Percentiles rank a stretch among this genome's conserved stretches.
Evolutionary conservation across 2,113 vertebrate genomes (phyloP).

Genomic region (Elanoides forficatus): DNA sequence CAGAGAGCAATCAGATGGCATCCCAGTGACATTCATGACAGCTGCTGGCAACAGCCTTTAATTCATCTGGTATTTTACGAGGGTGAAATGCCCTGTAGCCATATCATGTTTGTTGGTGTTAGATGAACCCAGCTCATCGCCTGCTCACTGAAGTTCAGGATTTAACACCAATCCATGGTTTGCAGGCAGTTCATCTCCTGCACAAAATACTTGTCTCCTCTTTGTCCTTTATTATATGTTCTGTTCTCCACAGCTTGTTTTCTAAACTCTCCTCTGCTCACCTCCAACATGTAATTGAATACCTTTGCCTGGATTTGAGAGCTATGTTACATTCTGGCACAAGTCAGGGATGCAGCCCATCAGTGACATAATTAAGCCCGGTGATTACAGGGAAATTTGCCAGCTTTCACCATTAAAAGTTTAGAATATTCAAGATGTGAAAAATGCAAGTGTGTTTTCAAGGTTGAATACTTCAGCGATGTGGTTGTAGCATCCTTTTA

Average conservation of each 20-base stretch:
- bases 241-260: not conserved
- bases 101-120: slow-evolving; percentile 76
- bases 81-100: slow-evolving; percentile 72
- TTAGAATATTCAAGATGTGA: not conserved
- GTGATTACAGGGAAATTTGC: not conserved
- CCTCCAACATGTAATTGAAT: not conserved
- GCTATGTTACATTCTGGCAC: not conserved
- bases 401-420: slow-evolving; percentile 1
- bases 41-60: slow-evolving; percentile 74
- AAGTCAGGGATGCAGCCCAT: not conserved
- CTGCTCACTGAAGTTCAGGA: slow-evolving; percentile 65
- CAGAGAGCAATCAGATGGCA: slow-evolving; percentile 69
- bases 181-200: slow-evolving; percentile 33
- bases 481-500: not conserved
- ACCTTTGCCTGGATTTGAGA: not conserved
- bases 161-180: slow-evolving; percentile 70
- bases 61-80: slow-evolving; percentile 80
- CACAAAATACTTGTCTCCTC: slow-evolving; percentile 46
- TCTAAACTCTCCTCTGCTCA: not conserved
- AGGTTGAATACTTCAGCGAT: not conserved
- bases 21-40: slow-evolving; percentile 77
- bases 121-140: slow-evolving; percentile 71
- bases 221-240: slow-evolving; percentile 44
- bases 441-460: not conserved
- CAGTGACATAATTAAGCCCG: not conserved